These are phyloP conservation scores for Acanthaster planci DNA, from an alignment of 35 echinoderm and acorn worm species.

Conservation along the genomic window DNA sequence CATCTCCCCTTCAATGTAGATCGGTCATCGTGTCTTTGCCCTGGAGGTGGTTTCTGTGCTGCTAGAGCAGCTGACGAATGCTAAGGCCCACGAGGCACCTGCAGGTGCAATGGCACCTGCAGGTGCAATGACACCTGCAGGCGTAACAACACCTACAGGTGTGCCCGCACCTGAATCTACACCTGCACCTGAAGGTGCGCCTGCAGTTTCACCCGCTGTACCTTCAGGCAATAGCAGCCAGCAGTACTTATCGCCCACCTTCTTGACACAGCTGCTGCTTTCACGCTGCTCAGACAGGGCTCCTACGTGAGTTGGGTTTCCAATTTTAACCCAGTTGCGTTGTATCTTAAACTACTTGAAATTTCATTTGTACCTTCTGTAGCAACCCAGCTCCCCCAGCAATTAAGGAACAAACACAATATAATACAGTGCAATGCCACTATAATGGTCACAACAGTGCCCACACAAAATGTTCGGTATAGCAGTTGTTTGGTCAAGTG, in stretches of 20 bases:
- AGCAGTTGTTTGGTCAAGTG: too few relatives aligned
- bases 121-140: not conserved
- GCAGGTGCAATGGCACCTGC: not conserved
- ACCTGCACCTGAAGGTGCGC: not conserved
- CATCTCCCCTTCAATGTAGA: constrained; percentile 33
- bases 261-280: constrained; percentile 68
- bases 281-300: constrained; percentile 82
- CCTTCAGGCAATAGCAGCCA: not conserved
- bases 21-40: constrained; percentile 86
- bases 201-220: not conserved
- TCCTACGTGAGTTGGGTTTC: constrained; percentile 66
- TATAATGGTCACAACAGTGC: too few relatives aligned
- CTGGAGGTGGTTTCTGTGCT: constrained; percentile 76
- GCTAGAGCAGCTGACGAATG: constrained; percentile 39
- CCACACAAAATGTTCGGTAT: too few relatives aligned
- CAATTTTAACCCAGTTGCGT: too few relatives aligned
- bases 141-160: not conserved
- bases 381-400: too few relatives aligned
- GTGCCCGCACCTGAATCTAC: not conserved
- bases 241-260: constrained; percentile 70
- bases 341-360: too few relatives aligned
- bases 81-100: not conserved
- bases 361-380: too few relatives aligned
- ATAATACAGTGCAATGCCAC: too few relatives aligned
- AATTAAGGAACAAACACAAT: too few relatives aligned